These are phyloP conservation scores for Trichacis sp. DNA, from an alignment of 2,888 invertebrate species.

Conservation along the genomic window DNA sequence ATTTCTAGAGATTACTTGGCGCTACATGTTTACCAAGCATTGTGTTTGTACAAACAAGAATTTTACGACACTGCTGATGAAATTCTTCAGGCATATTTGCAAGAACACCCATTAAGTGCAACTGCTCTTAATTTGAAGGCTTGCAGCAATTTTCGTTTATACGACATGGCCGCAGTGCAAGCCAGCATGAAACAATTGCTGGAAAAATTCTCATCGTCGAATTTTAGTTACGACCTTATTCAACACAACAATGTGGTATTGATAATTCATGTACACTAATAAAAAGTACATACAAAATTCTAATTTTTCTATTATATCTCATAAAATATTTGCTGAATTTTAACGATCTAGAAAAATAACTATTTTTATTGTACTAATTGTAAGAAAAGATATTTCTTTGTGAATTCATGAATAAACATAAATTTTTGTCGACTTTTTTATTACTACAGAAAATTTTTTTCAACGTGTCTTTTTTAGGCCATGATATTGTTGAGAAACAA, in stretches of 20 bases:
- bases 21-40: slow-evolving; percentile 94
- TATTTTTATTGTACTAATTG: too few species aligned
- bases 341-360: too few species aligned
- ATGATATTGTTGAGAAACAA: too few species aligned
- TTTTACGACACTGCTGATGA: slow-evolving; percentile 99
- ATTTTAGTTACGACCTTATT: slow-evolving; percentile 91
- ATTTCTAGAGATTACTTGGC: slow-evolving; percentile 89
- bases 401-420: too few species aligned
- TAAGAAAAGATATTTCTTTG: too few species aligned
- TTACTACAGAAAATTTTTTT: too few species aligned
- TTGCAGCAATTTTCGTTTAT: slow-evolving; percentile 85
- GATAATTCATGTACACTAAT: too few species aligned
- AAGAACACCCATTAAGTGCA: slow-evolving; percentile 92
- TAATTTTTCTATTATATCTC: too few species aligned
- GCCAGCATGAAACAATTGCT: slow-evolving; percentile 85
- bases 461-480: too few species aligned
- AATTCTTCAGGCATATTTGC: slow-evolving; percentile 92
- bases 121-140: slow-evolving; percentile 95
- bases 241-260: slow-evolving; percentile 93
- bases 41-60: slow-evolving; percentile 98
- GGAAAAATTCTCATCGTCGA: slow-evolving; percentile 78
- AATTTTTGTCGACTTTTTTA: too few species aligned
- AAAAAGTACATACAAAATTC: too few species aligned
- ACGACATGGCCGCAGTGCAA: slow-evolving; percentile 95
- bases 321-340: too few species aligned